A percentile compares a stretch with the other conserved stretches of the same genome.
phyloP scores from a whole-genome alignment of 2,113 vertebrate species.

The Scartelaos histophorus region DNA sequence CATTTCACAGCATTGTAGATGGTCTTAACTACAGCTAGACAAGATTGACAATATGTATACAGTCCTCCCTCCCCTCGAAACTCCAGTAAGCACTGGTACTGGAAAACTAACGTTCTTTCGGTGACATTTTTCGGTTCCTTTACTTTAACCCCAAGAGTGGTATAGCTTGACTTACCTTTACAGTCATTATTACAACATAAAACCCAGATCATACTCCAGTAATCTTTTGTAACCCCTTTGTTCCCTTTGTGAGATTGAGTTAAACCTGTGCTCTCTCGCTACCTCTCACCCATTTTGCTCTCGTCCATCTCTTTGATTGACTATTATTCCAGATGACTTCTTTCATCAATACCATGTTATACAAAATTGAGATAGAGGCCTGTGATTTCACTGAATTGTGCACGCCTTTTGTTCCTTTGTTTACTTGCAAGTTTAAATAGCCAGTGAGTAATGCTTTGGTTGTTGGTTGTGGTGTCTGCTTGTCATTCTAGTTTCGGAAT shows the following conservation, averaged over 20 bases:
- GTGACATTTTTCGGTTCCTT: too few species aligned
- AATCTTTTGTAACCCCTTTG: conserved; percentile 12
- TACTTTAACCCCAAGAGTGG: neutral
- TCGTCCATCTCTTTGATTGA: conserved; percentile 13
- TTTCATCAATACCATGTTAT: conserved; percentile 52
- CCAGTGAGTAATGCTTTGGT: conserved; percentile 32
- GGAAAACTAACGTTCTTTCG: too few species aligned
- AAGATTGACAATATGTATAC: too few species aligned
- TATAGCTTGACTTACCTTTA: neutral
- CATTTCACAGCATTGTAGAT: too few species aligned
- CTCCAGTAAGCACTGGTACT: too few species aligned
- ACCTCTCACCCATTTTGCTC: conserved; percentile 14
- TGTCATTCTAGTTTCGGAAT: conserved; percentile 50
- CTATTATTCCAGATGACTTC: conserved; percentile 57
- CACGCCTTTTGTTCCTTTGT: conserved; percentile 19
- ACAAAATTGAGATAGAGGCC: conserved; percentile 35
- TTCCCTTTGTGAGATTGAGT: conserved; percentile 14
- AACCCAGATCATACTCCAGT: conserved; percentile 19
- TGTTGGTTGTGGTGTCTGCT: conserved; percentile 21
- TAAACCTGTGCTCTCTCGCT: conserved; percentile 4
- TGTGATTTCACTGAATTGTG: conserved; percentile 30
- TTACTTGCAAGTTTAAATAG: conserved; percentile 39
- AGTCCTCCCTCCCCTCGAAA: too few species aligned
- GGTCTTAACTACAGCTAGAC: too few species aligned
- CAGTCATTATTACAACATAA: neutral